Conservation (phyloP, 2,888 invertebrate genomes). For the Drosophila atroscutellata region DNA sequence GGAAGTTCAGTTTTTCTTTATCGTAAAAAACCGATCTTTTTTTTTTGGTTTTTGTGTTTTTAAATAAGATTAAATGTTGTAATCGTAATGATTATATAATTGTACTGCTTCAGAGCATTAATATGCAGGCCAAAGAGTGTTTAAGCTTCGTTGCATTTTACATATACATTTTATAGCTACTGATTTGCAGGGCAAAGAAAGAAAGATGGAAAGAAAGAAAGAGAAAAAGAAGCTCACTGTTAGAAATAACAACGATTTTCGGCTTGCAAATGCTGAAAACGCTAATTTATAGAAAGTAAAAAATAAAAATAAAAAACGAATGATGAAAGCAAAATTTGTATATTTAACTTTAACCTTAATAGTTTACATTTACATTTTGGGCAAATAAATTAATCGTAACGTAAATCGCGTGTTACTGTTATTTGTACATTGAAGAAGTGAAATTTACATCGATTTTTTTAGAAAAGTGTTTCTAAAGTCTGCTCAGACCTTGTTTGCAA, state of each 20-base stretch:
- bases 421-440: neutral
- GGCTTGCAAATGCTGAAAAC: neutral
- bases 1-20: neutral
- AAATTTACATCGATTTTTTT: neutral
- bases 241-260: neutral
- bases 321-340: neutral
- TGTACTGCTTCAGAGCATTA: neutral
- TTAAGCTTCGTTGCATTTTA: slow-evolving; percentile 6
- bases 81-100: neutral
- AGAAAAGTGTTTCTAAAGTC: neutral
- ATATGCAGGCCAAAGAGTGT: slow-evolving; percentile 5
- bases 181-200: slow-evolving; percentile 13
- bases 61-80: neutral
- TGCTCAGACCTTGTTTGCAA: neutral
- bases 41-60: neutral
- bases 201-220: neutral
- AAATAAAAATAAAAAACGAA: neutral
- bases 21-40: neutral
- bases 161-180: neutral
- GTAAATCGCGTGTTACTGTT: neutral
- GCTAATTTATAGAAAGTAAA: neutral
- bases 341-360: neutral
- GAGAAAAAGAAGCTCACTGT: slow-evolving; percentile 10
- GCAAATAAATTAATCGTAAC: neutral
- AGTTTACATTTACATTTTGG: neutral